Base-by-base conservation (phyloP, 1,140 invertebrate genomes). In the Calephelis nemesis region DNA sequence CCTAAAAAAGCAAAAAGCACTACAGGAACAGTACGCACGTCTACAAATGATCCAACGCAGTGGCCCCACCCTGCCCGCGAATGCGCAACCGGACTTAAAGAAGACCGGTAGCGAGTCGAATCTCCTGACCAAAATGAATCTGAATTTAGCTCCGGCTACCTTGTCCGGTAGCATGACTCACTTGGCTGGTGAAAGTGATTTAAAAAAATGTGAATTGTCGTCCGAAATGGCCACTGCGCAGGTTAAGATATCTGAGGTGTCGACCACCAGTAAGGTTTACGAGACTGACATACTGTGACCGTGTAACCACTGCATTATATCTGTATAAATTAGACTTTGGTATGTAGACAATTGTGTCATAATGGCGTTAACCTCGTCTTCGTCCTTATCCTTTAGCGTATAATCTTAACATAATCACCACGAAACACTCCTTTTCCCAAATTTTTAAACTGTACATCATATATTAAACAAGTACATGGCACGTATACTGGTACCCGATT, bases 41-140 rank as follows among this genome's bases (percentile, higher is more conserved):
- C 84, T 98, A 47, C 97, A 98, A 77, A 96, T 96, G 86, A 93
- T 98, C 30, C 97, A 97, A 77, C 94, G 96, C 54, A 95, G 95
- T 52, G 94, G 95, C 10, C 94, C 95, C 2, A 93, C 94, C 0
- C 83, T 94, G 47, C 94, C 94, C 62, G 93, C 94, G 15, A 91
- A 93, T 15, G 93, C 94, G 12, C 93, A 94, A 52, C 93, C 94
- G 72, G 93, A 94, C 66, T 87, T 97, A 6, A 97, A 98, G 85
- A 97, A 97, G 82, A 97, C 96, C 0, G 97, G 97, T n/a, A 97
- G 96, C 75, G 97, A 98, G 82, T 96, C 96, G 30, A 98, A 98
- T 84, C 90, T 98, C 5, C 88, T 97, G 15, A 95, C 95, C n/a
- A 97, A 97, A 82, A 96, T 97, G 94, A 96, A 96, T 4, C 85